phyloP scores from a whole-genome alignment of 2,888 invertebrate species.

The Sinohyriopsis cumingii region DNA sequence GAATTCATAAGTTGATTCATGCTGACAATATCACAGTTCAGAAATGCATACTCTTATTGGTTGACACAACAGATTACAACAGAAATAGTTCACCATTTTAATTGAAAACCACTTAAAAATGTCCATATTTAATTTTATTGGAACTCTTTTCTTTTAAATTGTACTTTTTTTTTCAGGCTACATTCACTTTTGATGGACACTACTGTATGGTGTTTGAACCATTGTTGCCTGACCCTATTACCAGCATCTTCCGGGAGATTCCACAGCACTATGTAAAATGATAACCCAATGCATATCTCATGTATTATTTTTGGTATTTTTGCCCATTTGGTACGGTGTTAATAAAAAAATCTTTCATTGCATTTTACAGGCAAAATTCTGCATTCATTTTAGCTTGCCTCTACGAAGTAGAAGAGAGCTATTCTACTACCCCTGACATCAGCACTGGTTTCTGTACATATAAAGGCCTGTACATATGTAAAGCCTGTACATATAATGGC shows the following conservation, averaged over 20 bases:
- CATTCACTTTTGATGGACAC: constrained; percentile 57
- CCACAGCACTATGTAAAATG: constrained; percentile 39
- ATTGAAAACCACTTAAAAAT: not conserved
- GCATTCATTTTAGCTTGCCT: too few species aligned
- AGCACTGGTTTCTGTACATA: too few species aligned
- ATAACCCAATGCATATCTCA: not conserved
- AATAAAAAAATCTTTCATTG: too few species aligned
- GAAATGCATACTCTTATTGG: too few species aligned
- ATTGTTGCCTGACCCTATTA: constrained; percentile 52
- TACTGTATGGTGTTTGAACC: constrained; percentile 67
- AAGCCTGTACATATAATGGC: too few species aligned
- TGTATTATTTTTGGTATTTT: not conserved
- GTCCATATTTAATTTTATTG: not conserved
- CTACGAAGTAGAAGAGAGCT: too few species aligned
- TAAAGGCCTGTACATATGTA: too few species aligned
- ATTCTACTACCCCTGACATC: too few species aligned
- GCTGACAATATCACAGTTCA: too few species aligned
- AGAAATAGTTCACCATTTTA: not conserved
- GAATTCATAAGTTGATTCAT: too few species aligned
- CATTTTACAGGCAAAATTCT: too few species aligned
- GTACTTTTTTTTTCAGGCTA: constrained; percentile 44
- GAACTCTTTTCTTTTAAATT: not conserved
- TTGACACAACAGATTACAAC: not conserved
- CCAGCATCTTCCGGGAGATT: constrained; percentile 39
- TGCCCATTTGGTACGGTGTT: not conserved